Evolutionary conservation across 1,140 invertebrate genomes (phyloP).

Genomic region (Magallana gigas): DNA sequence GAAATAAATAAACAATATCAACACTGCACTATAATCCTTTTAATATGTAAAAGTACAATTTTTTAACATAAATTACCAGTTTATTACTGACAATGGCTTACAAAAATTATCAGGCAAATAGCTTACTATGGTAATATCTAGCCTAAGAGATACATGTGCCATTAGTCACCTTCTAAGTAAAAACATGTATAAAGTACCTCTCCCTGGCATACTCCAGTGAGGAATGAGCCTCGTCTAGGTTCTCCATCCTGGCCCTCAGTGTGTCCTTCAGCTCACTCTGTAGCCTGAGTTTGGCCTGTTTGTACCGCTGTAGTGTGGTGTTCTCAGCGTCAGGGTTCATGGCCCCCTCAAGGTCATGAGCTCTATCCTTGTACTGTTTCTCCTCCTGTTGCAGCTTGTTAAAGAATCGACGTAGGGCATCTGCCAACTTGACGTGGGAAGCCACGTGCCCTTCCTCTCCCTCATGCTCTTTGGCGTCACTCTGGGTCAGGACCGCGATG

Average conservation of each 20-base stretch:
- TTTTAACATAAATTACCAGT: too few relatives aligned
- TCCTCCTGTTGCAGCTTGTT: conserved; percentile 74
- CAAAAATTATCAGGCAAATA: too few relatives aligned
- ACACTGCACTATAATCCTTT: too few relatives aligned
- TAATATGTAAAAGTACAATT: too few relatives aligned
- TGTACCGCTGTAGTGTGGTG: conserved; percentile 69
- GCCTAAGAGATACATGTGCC: too few relatives aligned
- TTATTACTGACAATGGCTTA: too few relatives aligned
- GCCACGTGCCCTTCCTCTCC: conserved; percentile 67
- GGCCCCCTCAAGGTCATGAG: conserved; percentile 72
- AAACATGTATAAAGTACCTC: conserved; percentile 20
- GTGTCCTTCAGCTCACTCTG: conserved; percentile 74
- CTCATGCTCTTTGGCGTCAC: conserved; percentile 71
- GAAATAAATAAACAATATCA: too few relatives aligned
- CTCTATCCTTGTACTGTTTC: conserved; percentile 72
- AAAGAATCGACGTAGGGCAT: conserved; percentile 72
- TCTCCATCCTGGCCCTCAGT: conserved; percentile 69
- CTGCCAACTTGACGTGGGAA: conserved; percentile 70
- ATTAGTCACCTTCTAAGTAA: neutral
- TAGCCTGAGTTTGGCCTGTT: conserved; percentile 72
- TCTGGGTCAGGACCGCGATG: conserved; percentile 70
- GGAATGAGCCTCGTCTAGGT: conserved; percentile 72
- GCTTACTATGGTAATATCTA: too few relatives aligned
- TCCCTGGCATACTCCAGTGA: conserved; percentile 74
- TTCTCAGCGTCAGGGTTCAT: conserved; percentile 75